A percentile compares a stretch with the other conserved stretches of the same genome.
These are phyloP conservation scores for Ariolimax columbianus DNA, from an alignment of 2,888 invertebrate species.

Conservation along the genomic window DNA sequence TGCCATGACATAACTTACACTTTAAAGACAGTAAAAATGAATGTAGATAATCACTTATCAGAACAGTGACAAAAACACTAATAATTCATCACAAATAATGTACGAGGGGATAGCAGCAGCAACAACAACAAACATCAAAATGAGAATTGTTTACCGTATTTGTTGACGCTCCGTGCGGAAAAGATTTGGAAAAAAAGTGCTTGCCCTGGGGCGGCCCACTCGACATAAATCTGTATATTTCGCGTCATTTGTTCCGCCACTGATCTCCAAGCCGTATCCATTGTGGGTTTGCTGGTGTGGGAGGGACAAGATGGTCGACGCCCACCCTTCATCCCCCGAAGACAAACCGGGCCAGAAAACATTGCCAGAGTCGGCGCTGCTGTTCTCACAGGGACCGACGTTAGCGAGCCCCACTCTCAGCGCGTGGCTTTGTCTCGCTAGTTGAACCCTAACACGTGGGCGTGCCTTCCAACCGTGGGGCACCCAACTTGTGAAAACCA, in stretches of 20 bases:
- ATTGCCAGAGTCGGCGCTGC: background rate
- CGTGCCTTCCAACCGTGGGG: constrained; percentile 12
- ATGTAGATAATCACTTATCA: too few relatives aligned
- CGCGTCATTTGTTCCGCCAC: background rate
- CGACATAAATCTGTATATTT: background rate
- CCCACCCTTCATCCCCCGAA: background rate
- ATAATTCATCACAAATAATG: too few relatives aligned
- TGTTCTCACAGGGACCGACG: background rate
- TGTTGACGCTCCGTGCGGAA: background rate
- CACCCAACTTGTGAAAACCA: background rate
- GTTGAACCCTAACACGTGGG: constrained; percentile 24
- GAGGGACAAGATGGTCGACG: constrained; percentile 14
- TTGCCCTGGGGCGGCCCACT: constrained; percentile 18
- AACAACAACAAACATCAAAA: too few relatives aligned
- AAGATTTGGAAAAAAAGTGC: background rate
- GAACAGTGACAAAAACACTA: too few relatives aligned
- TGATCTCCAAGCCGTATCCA: constrained; percentile 1
- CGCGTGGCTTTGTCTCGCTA: background rate
- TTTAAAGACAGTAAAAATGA: too few relatives aligned
- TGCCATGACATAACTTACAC: too few relatives aligned
- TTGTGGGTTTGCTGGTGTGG: constrained; percentile 1
- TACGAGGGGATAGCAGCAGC: too few relatives aligned
- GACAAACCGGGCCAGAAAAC: constrained; percentile 3
- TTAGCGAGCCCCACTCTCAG: background rate
- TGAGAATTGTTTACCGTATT: background rate